Evolutionary conservation across 2,888 invertebrate genomes (phyloP), one percentile per base, ranked within the genome.

Genomic region (Caenorhabditis japonica): DNA sequence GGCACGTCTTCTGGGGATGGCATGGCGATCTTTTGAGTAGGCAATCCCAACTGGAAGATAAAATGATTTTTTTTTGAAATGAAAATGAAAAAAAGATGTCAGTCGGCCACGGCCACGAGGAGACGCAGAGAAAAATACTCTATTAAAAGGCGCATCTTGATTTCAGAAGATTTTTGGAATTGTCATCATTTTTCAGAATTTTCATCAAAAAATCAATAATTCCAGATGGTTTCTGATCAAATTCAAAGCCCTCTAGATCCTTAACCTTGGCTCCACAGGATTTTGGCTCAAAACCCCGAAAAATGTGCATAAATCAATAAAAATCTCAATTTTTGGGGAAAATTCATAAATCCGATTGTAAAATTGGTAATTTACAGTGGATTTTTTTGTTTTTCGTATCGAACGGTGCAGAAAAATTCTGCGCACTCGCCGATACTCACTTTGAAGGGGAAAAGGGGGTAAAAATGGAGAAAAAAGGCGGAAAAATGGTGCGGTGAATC

Each of bases 1-100:
- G 47, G 55, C 25, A 58, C 49, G 21, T 72, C 72, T 17, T 72
- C 72, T 30, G 72, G 60, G 17, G 60, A 55, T 43, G 72, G 64
- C 72, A 72, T 72, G 17, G 25, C 30, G 5, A 33, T 19, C 13
- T 7, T 19, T 7, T 19, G 21, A 44, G 8, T 51, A 47, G 49
- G 23, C 36, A n/a, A 33, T 39, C 51, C 60, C 60, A 69, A 47
- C 69, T 69, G 55, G 15, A 69, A 68, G 19, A 17, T 4, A 21
- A 21, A 19, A 25, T 15, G 7, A 36, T 19, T 19, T 19, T 46
- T 41, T 46, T 4, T 8, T 30, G 46, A 25, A 38, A 53, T 23
- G 7, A 25, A 21, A 15, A 13, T 1, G 53, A 17, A 17, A 33
- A 43, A 19, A 33, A 30, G 30, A 12, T 0, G 15, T 15, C 4